A percentile compares a stretch with the other conserved stretches of the same genome.
These are phyloP conservation scores for Enhydra lutris DNA, from an alignment of 2,113 vertebrate genomes.

Conservation along the genomic window DNA sequence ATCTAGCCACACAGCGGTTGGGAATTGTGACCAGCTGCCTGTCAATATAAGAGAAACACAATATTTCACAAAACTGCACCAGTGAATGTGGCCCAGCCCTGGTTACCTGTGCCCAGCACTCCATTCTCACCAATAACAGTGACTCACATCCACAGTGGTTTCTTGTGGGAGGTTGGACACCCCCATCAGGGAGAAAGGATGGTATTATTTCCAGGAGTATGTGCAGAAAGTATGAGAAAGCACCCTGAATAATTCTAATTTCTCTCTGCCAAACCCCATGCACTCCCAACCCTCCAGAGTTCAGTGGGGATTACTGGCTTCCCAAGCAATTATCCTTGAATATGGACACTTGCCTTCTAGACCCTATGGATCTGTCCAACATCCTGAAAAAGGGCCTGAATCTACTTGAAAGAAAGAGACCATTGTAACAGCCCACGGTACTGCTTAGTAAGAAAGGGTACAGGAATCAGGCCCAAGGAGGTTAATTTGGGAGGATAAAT, in stretches of 20 bases:
- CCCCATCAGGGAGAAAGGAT: fast-evolving
- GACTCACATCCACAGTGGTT: too few relatives aligned
- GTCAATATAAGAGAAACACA: fast-evolving
- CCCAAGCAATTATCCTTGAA: not conserved
- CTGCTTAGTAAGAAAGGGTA: not conserved
- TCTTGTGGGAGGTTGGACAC: not conserved
- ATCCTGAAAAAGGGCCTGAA: not conserved
- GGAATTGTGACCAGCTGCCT: not conserved
- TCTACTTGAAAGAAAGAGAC: not conserved
- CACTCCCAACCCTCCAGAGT: not conserved
- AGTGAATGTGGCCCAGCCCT: too few relatives aligned
- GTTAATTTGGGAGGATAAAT: not conserved
- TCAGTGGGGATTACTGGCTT: not conserved
- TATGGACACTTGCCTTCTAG: too few relatives aligned
- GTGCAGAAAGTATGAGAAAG: not conserved
- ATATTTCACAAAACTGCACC: too few relatives aligned
- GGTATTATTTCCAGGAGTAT: not conserved
- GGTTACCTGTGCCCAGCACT: not conserved
- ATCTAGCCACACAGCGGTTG: too few relatives aligned
- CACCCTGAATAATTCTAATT: not conserved
- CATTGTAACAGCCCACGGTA: not conserved
- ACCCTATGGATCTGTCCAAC: not conserved
- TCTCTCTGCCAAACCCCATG: too few relatives aligned
- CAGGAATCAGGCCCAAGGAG: too few relatives aligned
- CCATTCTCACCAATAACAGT: not conserved